Evolutionary conservation across 2,113 vertebrate genomes (phyloP), one percentile per base, ranked within the genome.

Genomic region (Bos taurus): DNA sequence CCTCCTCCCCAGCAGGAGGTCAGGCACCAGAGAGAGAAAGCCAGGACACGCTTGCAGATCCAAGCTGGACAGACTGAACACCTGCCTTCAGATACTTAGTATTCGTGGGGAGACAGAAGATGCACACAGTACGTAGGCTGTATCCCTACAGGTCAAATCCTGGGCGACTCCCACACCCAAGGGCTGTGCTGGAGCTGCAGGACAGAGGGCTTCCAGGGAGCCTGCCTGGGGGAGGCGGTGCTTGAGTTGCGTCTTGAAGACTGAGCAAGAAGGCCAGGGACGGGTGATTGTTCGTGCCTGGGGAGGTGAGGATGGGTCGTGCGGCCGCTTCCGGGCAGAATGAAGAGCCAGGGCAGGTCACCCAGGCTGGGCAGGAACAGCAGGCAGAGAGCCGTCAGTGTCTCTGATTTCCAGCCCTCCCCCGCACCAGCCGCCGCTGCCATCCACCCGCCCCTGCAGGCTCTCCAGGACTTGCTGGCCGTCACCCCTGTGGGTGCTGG

Each of bases 151-250:
- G n/a, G 50, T 9, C 21, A 14, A 14, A 40, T 25, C 30, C 23
- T 12, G 15, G 2, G 3, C 1, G 3, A 28, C 1, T 1, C 25
- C 33, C 33, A 15, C 0, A 1, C 11, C 19, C 15, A 2, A 26
- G 10, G 46, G 46, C 78, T 19, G 78, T 33, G 80, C 48, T n/a
- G 16, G 48, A 7, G 80, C 17, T 23, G 30, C 77, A 80, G 19
- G 40, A n/a, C 54, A 78, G 17, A 59, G 6, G 48, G 88, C 88
- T 25, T 23, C n/a, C 12, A 9, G 52, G 28, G 50, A 78, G 71
- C 36, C 71, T 59, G 23, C 88, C 71, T 46, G 48, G 67, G 30
- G 30, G 14, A 80, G 21, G 14, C 0, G 1, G 57, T 0, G 3
- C 74, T 48, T 11, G 15, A 40, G 5, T 26, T 30, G 25, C 10